A percentile compares a stretch with the other conserved stretches of the same genome.
Evolutionary conservation across 2,113 vertebrate genomes (phyloP).

Genomic region (Delphinapterus leucas): DNA sequence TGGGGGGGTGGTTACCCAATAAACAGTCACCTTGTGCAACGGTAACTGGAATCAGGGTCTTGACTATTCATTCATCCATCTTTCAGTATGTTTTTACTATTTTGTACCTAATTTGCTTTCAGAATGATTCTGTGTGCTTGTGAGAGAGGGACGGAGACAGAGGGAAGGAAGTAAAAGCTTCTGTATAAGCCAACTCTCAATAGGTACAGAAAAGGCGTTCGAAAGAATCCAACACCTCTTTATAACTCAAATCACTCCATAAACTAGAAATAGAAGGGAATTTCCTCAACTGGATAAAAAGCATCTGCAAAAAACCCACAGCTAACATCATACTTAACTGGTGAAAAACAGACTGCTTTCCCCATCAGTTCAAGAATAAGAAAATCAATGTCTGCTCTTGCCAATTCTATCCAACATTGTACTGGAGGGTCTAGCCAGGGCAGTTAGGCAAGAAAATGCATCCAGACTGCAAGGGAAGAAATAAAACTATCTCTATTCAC

Average conservation of each 20-base stretch:
- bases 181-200: not conserved
- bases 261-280: not conserved
- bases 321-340: not conserved
- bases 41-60: not conserved
- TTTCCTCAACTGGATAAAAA: not conserved
- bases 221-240: not conserved
- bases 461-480: not conserved
- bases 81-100: not conserved
- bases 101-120: not conserved
- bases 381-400: not conserved
- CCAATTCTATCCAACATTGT: not conserved
- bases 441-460: not conserved
- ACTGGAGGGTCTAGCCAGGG: not conserved
- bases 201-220: not conserved
- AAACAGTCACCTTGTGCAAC: not conserved
- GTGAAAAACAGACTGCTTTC: not conserved
- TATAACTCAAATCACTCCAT: not conserved
- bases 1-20: not conserved
- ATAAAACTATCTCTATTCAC: not conserved
- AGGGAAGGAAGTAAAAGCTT: not conserved
- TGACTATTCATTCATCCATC: not conserved
- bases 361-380: not conserved
- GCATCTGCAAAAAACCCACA: not conserved
- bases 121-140: not conserved
- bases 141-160: not conserved